These are phyloP conservation scores for Hapalemur alaotrensis DNA, from an alignment of 2,797 vertebrate species.

Conservation along the genomic window DNA sequence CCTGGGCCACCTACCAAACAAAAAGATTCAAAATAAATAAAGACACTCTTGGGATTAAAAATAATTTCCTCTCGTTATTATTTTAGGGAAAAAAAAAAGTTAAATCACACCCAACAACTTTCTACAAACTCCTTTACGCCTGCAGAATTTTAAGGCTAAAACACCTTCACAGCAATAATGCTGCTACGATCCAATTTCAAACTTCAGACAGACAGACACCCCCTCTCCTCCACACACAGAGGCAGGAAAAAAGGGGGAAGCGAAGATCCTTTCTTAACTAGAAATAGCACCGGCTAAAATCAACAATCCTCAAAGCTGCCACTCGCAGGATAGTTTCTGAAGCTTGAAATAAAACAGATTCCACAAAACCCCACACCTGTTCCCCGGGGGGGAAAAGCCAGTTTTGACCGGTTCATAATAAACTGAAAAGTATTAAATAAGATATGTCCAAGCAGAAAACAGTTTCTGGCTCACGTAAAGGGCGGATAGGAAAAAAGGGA, in stretches of 20 bases:
- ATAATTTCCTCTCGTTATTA: neutral
- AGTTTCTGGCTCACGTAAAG: neutral
- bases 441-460: neutral
- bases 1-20: slow-evolving; percentile 93
- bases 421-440: neutral
- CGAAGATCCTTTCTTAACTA: neutral
- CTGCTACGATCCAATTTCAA: slow-evolving; percentile 9
- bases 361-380: neutral
- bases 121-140: neutral
- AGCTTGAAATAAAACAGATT: slow-evolving; percentile 53
- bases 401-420: neutral
- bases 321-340: slow-evolving; percentile 50
- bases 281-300: neutral
- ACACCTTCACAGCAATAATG: slow-evolving; percentile 8
- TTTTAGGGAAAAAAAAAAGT: neutral
- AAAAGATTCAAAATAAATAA: slow-evolving; percentile 45
- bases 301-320: slow-evolving; percentile 53
- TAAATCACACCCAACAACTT: neutral
- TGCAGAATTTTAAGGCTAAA: neutral
- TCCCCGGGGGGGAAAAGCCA: neutral
- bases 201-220: neutral
- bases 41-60: neutral
- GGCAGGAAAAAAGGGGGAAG: too few species aligned
- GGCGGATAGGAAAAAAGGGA: neutral
- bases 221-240: neutral